Base-by-base conservation (phyloP, 1,140 invertebrate species). In the Cyclargus thomasi region DNA sequence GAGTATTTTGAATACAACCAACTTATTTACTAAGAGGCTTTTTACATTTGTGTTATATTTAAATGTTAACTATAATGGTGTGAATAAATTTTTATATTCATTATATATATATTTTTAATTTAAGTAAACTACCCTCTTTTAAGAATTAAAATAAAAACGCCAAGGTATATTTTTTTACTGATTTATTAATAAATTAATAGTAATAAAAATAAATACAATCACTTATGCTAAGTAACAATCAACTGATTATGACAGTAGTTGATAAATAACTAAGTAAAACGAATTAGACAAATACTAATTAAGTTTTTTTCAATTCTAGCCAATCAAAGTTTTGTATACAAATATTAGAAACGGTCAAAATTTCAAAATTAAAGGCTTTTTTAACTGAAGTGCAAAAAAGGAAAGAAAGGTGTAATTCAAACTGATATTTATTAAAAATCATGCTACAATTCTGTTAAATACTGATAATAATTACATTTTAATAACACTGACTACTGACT, bases 151-250 rank as follows among this genome's bases (percentile, higher is more conserved):
- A 47, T 47, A 16, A 47, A 47, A 47, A 47, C 39, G 14, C 39
- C 39, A 47, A 0, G 3, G 3, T 47, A 14, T 47, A 47, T 47
- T 47, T 47, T 47, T 11, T 8, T 47, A 47, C 39, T 47, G 39
- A 47, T 47, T 47, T 47, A 47, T 47, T 47, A 47, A 14, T 47
- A 47, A 29, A 29, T 29, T 29, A 3, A 29, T 29, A 53, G 17
- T 17, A 55, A 55, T 55, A 55, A 59, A 20, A 59, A 59, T 59
- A 59, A 59, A 59, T 59, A 59, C 55, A 59, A 59, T 20, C 7
- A 7, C 55, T 59, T 59, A 55, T 55, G 18, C 18, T 8, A 47
- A 47, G 39, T 47, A 47, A 47, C 39, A 47, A 47, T 47, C 10
- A 47, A 11, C 14, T 14, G 14, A 14, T 47, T 8, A 47, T 47